These are phyloP conservation scores for Amazona finschi DNA, from an alignment of 2,797 vertebrate genomes.

Conservation along the genomic window DNA sequence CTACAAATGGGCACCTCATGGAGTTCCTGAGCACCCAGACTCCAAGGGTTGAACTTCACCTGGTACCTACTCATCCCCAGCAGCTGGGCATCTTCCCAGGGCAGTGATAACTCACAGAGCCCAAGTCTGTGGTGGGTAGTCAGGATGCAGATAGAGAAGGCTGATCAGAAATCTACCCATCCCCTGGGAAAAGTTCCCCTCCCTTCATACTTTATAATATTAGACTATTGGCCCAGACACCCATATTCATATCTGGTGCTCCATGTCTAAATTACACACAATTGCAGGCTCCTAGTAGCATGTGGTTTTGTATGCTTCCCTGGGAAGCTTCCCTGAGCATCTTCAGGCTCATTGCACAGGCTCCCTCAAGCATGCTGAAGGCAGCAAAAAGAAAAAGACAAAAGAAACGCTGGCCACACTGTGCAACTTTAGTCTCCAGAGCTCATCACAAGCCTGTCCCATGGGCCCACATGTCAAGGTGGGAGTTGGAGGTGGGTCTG, in stretches of 20 bases:
- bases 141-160: background rate
- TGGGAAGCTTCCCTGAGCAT: background rate
- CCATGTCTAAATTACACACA: background rate
- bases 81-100: background rate
- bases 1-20: background rate
- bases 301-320: background rate
- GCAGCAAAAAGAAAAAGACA: background rate
- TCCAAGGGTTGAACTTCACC: background rate
- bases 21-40: background rate
- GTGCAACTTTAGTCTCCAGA: background rate
- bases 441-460: background rate
- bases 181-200: background rate
- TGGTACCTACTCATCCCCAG: background rate
- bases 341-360: background rate
- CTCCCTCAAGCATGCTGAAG: background rate
- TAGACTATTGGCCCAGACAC: background rate
- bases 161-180: background rate
- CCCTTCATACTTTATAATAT: background rate
- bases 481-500: background rate
- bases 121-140: background rate
- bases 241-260: background rate
- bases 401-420: background rate
- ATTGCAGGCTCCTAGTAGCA: background rate
- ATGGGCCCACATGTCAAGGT: accelerated
- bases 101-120: background rate